phyloP scores from a whole-genome alignment of 2,113 vertebrate species.

The Macquaria ambigua region DNA sequence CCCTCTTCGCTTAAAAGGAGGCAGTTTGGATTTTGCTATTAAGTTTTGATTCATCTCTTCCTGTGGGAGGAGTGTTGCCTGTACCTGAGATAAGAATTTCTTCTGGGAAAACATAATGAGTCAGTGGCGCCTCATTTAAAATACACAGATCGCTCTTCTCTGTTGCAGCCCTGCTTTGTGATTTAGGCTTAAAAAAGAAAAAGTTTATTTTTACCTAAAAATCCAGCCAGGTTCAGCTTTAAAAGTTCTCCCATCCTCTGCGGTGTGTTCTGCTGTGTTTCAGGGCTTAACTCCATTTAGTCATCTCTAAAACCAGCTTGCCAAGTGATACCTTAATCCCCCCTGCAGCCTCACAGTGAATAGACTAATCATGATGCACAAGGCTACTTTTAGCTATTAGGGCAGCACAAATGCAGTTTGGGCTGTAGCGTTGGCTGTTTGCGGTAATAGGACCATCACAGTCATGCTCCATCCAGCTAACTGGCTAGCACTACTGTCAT shows the following conservation, averaged over 20 bases:
- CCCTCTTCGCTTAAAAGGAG: background rate
- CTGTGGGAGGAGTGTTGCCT: slow-evolving; percentile 8
- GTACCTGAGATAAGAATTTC: background rate
- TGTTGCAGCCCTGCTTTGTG: background rate
- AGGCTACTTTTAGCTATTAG: slow-evolving; percentile 55
- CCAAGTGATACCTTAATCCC: slow-evolving; percentile 76
- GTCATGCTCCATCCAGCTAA: background rate
- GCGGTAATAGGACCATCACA: background rate
- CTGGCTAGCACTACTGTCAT: background rate
- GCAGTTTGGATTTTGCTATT: background rate
- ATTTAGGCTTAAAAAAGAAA: background rate
- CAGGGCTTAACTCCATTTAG: slow-evolving; percentile 68
- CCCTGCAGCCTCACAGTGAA: slow-evolving; percentile 39
- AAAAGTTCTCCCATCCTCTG: slow-evolving; percentile 20
- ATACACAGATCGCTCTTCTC: background rate
- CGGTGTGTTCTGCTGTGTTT: slow-evolving; percentile 45
- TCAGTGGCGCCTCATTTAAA: slow-evolving; percentile 14
- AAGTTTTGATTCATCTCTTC: slow-evolving; percentile 33
- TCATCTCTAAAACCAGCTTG: slow-evolving; percentile 65
- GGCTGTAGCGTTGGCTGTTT: slow-evolving; percentile 1
- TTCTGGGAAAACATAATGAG: slow-evolving; percentile 6
- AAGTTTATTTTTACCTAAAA: slow-evolving; percentile 22
- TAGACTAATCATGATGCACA: slow-evolving; percentile 55
- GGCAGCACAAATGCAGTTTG: slow-evolving; percentile 17
- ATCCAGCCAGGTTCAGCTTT: background rate